Percentiles rank a stretch among this genome's conserved stretches.
phyloP scores from a whole-genome alignment of 2,888 invertebrate species.

The Gibbula magus region DNA sequence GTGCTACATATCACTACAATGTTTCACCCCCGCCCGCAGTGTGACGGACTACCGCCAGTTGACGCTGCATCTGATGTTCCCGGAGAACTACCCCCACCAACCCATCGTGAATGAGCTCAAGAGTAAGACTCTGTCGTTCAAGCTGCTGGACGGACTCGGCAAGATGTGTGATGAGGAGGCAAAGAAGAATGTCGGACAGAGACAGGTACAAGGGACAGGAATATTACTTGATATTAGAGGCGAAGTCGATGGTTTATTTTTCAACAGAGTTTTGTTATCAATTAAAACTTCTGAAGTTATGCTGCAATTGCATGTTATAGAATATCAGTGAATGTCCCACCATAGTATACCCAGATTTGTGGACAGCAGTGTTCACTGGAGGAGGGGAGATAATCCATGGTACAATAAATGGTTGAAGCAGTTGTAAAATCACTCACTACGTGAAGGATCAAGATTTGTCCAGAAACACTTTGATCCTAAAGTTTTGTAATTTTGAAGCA shows the following conservation, averaged over 20 bases:
- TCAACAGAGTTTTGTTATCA: too few relatives aligned
- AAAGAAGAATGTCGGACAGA: slow-evolving; percentile 79
- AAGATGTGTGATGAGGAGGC: slow-evolving; percentile 80
- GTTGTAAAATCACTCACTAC: background rate
- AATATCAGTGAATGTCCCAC: too few relatives aligned
- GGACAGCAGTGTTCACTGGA: too few relatives aligned
- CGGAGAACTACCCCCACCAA: slow-evolving; percentile 80
- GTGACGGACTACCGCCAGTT: slow-evolving; percentile 81
- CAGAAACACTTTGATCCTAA: too few relatives aligned
- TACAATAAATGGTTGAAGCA: background rate
- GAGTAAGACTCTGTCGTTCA: slow-evolving; percentile 82
- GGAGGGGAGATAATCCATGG: background rate
- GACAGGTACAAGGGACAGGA: slow-evolving; percentile 64
- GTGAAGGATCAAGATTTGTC: background rate
- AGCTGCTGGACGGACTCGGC: slow-evolving; percentile 80
- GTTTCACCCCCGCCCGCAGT: too few relatives aligned
- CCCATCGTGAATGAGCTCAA: slow-evolving; percentile 82
- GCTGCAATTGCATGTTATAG: too few relatives aligned
- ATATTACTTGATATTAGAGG: too few relatives aligned
- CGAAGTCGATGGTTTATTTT: too few relatives aligned
- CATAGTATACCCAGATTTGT: too few relatives aligned
- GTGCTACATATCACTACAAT: too few relatives aligned
- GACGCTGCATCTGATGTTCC: slow-evolving; percentile 82
- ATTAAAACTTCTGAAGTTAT: too few relatives aligned
- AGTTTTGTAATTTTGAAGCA: too few relatives aligned